These are phyloP conservation scores for Mechanitis messenoides DNA, from an alignment of 2,888 invertebrate species.

Conservation along the genomic window DNA sequence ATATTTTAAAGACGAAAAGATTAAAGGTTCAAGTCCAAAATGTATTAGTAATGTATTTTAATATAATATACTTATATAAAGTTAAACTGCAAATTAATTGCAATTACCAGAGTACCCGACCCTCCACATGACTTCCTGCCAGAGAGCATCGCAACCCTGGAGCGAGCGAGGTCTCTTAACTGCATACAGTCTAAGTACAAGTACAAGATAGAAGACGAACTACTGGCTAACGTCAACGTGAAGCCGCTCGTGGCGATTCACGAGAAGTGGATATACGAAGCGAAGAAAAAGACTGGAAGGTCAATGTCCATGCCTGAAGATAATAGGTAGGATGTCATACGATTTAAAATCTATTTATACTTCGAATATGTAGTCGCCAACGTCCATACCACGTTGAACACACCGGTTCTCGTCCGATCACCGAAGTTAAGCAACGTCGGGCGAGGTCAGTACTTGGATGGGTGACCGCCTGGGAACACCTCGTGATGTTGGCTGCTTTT, in stretches of 20 bases:
- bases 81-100: not conserved
- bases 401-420: slow-evolving; percentile 73
- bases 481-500: slow-evolving; percentile 28
- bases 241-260: slow-evolving; percentile 70
- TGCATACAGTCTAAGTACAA: slow-evolving; percentile 32
- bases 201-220: slow-evolving; percentile 49
- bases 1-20: too few relatives aligned
- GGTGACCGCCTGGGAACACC: slow-evolving; percentile 49
- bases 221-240: slow-evolving; percentile 56
- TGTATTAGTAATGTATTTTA: not conserved
- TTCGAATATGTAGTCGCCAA: slow-evolving; percentile 31
- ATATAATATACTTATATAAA: not conserved
- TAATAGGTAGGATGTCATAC: slow-evolving; percentile 43
- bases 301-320: slow-evolving; percentile 65
- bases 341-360: too few relatives aligned
- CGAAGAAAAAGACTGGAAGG: slow-evolving; percentile 56
- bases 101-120: slow-evolving; percentile 36
- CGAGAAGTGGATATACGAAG: slow-evolving; percentile 70
- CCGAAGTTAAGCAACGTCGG: slow-evolving; percentile 72
- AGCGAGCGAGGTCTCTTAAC: slow-evolving; percentile 45
- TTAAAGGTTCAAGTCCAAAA: too few relatives aligned
- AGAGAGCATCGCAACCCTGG: slow-evolving; percentile 39
- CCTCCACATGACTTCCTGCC: slow-evolving; percentile 43
- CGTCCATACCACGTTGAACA: slow-evolving; percentile 67
- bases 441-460: slow-evolving; percentile 72